Percentiles rank a stretch among this genome's conserved stretches.
Evolutionary conservation across 1,140 invertebrate species (phyloP).

Genomic region (Drosophila sturtevanti): DNA sequence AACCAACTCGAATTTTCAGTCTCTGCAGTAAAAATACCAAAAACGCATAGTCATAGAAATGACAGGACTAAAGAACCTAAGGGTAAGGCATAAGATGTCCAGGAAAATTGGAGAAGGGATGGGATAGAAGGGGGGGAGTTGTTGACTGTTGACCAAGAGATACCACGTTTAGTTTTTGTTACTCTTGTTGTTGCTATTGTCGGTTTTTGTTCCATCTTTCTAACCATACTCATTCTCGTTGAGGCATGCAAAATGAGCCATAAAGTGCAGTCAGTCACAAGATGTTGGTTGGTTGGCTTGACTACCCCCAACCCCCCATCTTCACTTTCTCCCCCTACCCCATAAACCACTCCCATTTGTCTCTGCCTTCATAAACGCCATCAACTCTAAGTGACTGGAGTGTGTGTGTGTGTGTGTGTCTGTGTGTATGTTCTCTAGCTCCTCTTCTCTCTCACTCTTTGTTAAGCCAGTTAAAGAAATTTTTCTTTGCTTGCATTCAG

Average conservation of each 20-base stretch:
- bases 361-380: not conserved
- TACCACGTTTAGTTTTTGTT: not conserved
- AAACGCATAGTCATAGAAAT: slow-evolving; percentile 47
- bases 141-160: slow-evolving; percentile 7
- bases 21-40: slow-evolving; percentile 61
- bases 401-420: not conserved
- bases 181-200: slow-evolving; percentile 4
- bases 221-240: slow-evolving; percentile 12
- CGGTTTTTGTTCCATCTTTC: not conserved
- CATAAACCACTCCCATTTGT: not conserved
- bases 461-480: not conserved
- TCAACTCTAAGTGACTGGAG: slow-evolving; percentile 7
- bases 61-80: slow-evolving; percentile 3
- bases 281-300: slow-evolving; percentile 21
- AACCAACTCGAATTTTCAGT: slow-evolving; percentile 48
- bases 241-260: slow-evolving; percentile 57
- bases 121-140: not conserved
- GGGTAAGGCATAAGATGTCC: slow-evolving; percentile 8
- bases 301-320: not conserved
- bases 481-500: not conserved
- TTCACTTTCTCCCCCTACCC: not conserved
- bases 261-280: slow-evolving; percentile 52
- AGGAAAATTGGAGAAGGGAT: not conserved
- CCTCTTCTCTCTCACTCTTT: not conserved
- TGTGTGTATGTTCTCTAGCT: not conserved